Conservation (phyloP, 1,140 invertebrate genomes). For the Phenacoccus solenopsis region DNA sequence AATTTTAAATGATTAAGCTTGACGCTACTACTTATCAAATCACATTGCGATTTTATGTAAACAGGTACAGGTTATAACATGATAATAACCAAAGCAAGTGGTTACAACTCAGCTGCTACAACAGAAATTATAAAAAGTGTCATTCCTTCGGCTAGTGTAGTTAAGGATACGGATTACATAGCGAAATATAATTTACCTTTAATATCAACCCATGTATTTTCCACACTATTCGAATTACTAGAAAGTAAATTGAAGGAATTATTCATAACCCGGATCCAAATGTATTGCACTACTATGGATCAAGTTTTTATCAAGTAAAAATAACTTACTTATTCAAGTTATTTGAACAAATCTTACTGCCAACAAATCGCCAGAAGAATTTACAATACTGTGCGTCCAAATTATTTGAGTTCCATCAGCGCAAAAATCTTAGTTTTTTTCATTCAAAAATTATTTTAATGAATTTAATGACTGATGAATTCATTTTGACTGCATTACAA, state of each 20-base stretch:
- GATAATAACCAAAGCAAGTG: not conserved
- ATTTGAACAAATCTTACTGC: too few species aligned
- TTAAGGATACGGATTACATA: slow-evolving; percentile 28
- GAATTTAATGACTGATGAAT: too few species aligned
- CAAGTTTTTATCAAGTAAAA: slow-evolving; percentile 52
- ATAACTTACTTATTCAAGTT: too few species aligned
- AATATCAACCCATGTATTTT: slow-evolving; percentile 31
- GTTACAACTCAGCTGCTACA: not conserved
- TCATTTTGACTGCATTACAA: too few species aligned
- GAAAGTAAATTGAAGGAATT: slow-evolving; percentile 36
- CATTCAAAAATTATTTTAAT: too few species aligned
- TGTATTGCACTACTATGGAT: slow-evolving; percentile 51
- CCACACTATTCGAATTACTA: slow-evolving; percentile 40
- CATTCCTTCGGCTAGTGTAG: not conserved
- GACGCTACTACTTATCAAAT: too few species aligned
- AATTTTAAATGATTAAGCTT: too few species aligned
- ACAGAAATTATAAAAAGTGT: not conserved
- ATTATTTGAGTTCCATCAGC: too few species aligned
- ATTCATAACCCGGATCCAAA: slow-evolving; percentile 42
- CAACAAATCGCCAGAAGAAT: too few species aligned
- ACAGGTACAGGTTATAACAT: not conserved
- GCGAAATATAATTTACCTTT: slow-evolving; percentile 34
- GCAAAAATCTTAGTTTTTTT: too few species aligned
- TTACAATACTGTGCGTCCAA: too few species aligned
- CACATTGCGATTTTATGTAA: too few species aligned